These are phyloP conservation scores for Saguinus imperator DNA, from an alignment of 2,113 vertebrate genomes.

Conservation along the genomic window DNA sequence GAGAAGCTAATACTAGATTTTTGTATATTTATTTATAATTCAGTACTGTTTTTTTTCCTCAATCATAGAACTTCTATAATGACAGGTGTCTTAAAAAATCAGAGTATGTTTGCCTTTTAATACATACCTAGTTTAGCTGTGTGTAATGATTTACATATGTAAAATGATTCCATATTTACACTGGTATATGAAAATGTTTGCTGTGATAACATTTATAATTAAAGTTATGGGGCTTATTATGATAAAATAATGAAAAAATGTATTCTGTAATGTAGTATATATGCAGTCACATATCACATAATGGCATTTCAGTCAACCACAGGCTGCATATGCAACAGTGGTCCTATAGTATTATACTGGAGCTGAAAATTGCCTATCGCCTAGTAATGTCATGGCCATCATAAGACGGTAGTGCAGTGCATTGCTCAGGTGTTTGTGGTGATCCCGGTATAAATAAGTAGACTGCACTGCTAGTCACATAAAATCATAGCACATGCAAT, in stretches of 20 bases:
- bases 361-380: no score
- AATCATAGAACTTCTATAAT: neutral
- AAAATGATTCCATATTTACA: neutral
- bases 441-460: no score
- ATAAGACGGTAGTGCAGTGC: no score
- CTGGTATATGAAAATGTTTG: neutral
- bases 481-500: no score
- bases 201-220: neutral
- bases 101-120: neutral
- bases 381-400: no score
- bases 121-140: neutral
- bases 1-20: neutral
- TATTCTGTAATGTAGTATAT: neutral
- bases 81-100: neutral
- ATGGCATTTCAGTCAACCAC: no score
- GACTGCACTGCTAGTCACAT: no score
- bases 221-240: neutral
- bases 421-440: no score
- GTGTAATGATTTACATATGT: neutral
- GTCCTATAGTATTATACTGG: no score
- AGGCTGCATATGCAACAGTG: no score
- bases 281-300: neutral
- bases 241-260: neutral
- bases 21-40: conserved; percentile 6
- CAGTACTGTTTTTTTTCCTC: neutral